These are phyloP conservation scores for Phrynocephalus forsythii DNA, from an alignment of 2,797 vertebrate species.

Conservation along the genomic window DNA sequence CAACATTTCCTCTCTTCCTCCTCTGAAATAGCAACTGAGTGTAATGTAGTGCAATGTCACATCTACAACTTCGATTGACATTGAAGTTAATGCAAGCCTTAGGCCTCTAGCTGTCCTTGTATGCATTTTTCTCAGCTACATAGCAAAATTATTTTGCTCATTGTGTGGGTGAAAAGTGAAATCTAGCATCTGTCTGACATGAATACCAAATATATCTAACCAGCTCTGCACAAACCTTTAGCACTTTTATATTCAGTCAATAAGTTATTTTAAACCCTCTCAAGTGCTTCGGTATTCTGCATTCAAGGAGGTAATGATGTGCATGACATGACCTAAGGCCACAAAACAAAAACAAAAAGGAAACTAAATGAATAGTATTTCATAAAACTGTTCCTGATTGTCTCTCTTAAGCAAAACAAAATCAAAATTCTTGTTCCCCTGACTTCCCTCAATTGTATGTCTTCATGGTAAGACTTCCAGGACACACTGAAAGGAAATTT, in stretches of 20 bases:
- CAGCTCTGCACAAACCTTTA: constrained; percentile 22
- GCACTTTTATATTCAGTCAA: constrained; percentile 44
- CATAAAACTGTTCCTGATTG: constrained; percentile 57
- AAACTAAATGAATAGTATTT: constrained; percentile 69
- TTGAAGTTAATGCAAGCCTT: not conserved
- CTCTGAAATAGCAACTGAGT: not conserved
- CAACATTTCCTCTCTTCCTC: not conserved
- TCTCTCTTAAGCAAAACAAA: constrained; percentile 66
- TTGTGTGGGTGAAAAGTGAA: constrained; percentile 4
- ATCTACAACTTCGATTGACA: not conserved
- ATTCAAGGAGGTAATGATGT: constrained; percentile 46
- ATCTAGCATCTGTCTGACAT: constrained; percentile 24
- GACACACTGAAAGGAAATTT: constrained; percentile 67
- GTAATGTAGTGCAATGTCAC: not conserved
- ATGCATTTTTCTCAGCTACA: not conserved
- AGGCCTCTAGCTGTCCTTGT: not conserved
- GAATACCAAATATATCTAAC: constrained; percentile 24
- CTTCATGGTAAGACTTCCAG: constrained; percentile 62
- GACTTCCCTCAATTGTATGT: constrained; percentile 75
- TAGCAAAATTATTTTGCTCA: constrained; percentile 10
- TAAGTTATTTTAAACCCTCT: constrained; percentile 14
- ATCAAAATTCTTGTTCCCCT: constrained; percentile 63
- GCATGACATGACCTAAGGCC: constrained; percentile 53
- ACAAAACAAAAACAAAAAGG: constrained; percentile 43
- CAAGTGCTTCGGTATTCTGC: constrained; percentile 33